These are phyloP conservation scores for Nasonovia ribisnigri DNA, from an alignment of 2,888 invertebrate genomes.

Conservation along the genomic window DNA sequence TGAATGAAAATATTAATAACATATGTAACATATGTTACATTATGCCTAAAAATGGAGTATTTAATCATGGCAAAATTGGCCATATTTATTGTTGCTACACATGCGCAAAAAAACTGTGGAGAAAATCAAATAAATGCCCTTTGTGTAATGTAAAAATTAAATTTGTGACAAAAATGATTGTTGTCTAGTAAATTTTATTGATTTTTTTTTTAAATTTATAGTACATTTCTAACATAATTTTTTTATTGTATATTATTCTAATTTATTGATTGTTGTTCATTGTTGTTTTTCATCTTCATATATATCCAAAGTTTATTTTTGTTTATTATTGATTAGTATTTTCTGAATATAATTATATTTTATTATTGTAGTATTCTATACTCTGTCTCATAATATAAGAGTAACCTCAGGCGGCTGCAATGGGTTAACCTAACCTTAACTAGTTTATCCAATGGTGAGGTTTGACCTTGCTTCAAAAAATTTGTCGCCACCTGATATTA, in stretches of 20 bases:
- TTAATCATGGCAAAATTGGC: constrained; percentile 67
- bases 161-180: constrained; percentile 66
- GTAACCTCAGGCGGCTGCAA: neutral
- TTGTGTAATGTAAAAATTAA: constrained; percentile 67
- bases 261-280: too few relatives aligned
- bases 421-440: neutral
- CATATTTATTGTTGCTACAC: constrained; percentile 61
- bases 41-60: constrained; percentile 67
- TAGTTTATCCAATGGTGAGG: neutral
- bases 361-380: neutral
- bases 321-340: neutral
- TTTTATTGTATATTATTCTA: neutral
- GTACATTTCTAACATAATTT: neutral
- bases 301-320: neutral
- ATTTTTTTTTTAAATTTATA: neutral
- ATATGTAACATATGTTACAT: constrained; percentile 67
- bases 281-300: neutral
- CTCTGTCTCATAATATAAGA: neutral
- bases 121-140: constrained; percentile 67
- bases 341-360: neutral
- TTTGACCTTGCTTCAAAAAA: neutral
- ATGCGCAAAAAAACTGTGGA: too few relatives aligned
- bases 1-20: neutral
- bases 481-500: neutral
- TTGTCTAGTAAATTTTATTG: constrained; percentile 45